These are phyloP conservation scores for Archocentrus centrarchus DNA, from an alignment of 2,113 vertebrate genomes.

Conservation along the genomic window DNA sequence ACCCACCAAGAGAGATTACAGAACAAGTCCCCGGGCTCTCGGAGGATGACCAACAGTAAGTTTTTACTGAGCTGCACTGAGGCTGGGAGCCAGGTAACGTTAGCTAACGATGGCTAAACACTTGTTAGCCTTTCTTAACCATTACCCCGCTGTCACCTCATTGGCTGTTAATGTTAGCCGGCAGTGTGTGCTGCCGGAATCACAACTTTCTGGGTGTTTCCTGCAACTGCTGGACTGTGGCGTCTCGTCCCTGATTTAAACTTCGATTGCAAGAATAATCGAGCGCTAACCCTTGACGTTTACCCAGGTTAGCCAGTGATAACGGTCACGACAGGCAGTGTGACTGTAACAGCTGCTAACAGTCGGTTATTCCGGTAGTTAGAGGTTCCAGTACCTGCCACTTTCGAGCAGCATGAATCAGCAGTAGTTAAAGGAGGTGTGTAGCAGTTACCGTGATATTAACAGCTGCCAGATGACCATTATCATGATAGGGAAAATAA, in stretches of 20 bases:
- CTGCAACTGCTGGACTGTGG: not conserved
- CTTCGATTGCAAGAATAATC: not conserved
- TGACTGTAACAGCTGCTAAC: not conserved
- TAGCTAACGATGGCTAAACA: conserved; percentile 50
- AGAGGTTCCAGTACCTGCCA: not conserved
- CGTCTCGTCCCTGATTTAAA: not conserved
- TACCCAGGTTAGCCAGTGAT: not conserved
- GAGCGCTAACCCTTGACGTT: not conserved
- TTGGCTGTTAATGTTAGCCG: not conserved
- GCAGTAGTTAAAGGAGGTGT: not conserved
- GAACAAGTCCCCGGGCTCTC: conserved; percentile 67
- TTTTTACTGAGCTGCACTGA: conserved; percentile 26
- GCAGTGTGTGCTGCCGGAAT: not conserved
- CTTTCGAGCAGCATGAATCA: not conserved
- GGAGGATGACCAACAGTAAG: conserved; percentile 84
- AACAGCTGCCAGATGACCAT: not conserved
- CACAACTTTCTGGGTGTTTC: conserved; percentile 19
- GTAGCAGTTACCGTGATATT: not conserved
- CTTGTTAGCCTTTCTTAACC: conserved; percentile 60
- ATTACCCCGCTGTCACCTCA: not conserved
- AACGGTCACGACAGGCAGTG: not conserved
- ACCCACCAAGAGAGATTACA: conserved; percentile 59
- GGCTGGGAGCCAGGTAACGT: conserved; percentile 9
- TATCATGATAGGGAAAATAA: not conserved
- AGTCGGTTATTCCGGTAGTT: not conserved